Evolutionary conservation across 2,797 vertebrate species (phyloP).

Genomic region (Melanotaenia pygmaea): DNA sequence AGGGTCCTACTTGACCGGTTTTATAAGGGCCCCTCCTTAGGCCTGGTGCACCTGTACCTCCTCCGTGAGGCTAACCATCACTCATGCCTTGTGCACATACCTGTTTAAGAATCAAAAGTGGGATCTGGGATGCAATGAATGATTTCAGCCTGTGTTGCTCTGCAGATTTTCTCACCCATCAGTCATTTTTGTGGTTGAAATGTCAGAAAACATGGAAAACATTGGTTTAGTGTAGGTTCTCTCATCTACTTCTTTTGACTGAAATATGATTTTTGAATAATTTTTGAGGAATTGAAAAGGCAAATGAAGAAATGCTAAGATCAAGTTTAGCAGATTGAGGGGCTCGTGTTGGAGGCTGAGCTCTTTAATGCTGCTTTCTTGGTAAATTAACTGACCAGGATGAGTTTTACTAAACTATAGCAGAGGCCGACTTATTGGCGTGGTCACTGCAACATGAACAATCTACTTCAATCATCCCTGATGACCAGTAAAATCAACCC

Average conservation of each 20-base stretch:
- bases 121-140: not conserved
- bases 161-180: not conserved
- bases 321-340: not conserved
- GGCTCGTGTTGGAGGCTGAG: not conserved
- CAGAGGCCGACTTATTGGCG: conserved; percentile 24
- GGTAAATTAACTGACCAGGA: not conserved
- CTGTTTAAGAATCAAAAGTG: conserved; percentile 22
- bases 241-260: not conserved
- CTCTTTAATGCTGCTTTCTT: not conserved
- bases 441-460: conserved; percentile 32
- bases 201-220: not conserved
- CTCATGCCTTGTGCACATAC: conserved; percentile 37
- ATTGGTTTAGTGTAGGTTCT: not conserved
- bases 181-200: not conserved
- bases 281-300: not conserved
- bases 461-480: conserved; percentile 34
- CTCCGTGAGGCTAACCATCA: conserved; percentile 30
- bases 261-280: not conserved
- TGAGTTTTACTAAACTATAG: conserved; percentile 8
- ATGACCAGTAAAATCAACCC: conserved; percentile 27
- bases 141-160: not conserved
- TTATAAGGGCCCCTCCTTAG: conserved; percentile 72
- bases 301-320: too few relatives aligned
- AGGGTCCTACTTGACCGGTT: conserved; percentile 85
- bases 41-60: conserved; percentile 80